Conservation (phyloP, 2,113 vertebrate genomes). For the Thunnus thynnus region DNA sequence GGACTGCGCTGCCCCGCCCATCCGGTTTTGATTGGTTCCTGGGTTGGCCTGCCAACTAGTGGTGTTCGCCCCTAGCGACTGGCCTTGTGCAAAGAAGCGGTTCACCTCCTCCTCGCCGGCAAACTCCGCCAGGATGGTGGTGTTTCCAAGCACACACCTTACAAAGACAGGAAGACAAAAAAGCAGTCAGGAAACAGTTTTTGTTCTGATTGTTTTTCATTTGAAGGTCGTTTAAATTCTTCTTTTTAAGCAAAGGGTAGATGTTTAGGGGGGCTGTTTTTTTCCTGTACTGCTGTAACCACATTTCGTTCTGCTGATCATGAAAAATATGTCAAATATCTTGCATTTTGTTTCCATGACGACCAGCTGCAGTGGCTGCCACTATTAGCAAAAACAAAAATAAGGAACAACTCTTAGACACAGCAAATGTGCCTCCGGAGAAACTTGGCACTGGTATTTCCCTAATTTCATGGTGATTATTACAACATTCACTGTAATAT, state of each 20-base stretch:
- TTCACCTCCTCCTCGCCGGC: constrained; percentile 98
- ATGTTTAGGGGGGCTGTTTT: neutral
- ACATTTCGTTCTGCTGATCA: constrained; percentile 19
- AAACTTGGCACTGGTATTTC: neutral
- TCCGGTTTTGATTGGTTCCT: constrained; percentile 89
- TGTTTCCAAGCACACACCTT: constrained; percentile 99
- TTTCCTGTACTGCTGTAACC: neutral
- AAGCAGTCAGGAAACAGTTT: neutral
- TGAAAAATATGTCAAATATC: constrained; percentile 37
- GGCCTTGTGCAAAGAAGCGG: constrained; percentile 97
- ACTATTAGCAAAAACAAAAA: constrained; percentile 6
- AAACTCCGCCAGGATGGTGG: constrained; percentile 99
- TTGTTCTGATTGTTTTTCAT: neutral
- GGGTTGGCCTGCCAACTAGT: constrained; percentile 97
- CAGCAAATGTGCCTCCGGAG: neutral
- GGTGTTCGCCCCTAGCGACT: constrained; percentile 91
- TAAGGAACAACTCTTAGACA: neutral
- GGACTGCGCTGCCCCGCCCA: constrained; percentile 87
- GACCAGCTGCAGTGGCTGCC: constrained; percentile 22
- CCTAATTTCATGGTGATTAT: neutral
- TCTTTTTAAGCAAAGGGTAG: neutral
- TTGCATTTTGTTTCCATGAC: constrained; percentile 48
- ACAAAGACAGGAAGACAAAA: neutral
- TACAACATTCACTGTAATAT: neutral
- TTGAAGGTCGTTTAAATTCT: neutral